A percentile compares a stretch with the other conserved stretches of the same genome.
phyloP scores from a whole-genome alignment of 1,140 invertebrate genomes.

The Proctacanthus coquilletti region DNA sequence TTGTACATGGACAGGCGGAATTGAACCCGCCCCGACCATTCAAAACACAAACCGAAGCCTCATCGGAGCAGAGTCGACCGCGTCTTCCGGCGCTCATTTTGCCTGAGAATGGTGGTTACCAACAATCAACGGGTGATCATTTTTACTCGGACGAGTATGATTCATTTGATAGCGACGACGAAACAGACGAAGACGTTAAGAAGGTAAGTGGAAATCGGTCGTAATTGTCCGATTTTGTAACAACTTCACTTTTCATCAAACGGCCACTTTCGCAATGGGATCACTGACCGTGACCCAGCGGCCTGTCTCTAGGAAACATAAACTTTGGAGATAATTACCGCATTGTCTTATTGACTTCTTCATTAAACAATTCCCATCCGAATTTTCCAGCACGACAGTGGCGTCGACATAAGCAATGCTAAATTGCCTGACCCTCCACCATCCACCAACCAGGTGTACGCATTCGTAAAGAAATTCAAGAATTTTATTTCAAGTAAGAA shows the following conservation, averaged over 20 bases:
- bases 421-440: slow-evolving; percentile 39
- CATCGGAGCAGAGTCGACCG: slow-evolving; percentile 2
- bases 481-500: slow-evolving; percentile 39
- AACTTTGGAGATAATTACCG: not conserved
- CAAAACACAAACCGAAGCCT: slow-evolving; percentile 8
- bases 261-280: too few relatives aligned
- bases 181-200: slow-evolving; percentile 31
- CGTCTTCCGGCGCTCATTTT: not conserved
- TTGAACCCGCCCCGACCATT: slow-evolving; percentile 9
- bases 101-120: not conserved
- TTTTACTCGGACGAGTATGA: slow-evolving; percentile 35
- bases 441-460: slow-evolving; percentile 33
- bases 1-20: slow-evolving; percentile 18
- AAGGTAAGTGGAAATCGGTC: slow-evolving; percentile 16
- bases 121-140: slow-evolving; percentile 1
- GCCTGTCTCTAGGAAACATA: too few relatives aligned
- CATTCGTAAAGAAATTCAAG: slow-evolving; percentile 38
- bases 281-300: slow-evolving; percentile 2
- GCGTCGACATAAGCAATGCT: slow-evolving; percentile 35
- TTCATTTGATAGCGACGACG: slow-evolving; percentile 45
- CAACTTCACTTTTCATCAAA: not conserved
- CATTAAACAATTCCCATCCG: slow-evolving; percentile 2
- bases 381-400: slow-evolving; percentile 29
- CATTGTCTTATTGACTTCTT: too few relatives aligned
- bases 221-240: not conserved